These are phyloP conservation scores for Chaenocephalus aceratus DNA, from an alignment of 2,113 vertebrate species.

Conservation along the genomic window DNA sequence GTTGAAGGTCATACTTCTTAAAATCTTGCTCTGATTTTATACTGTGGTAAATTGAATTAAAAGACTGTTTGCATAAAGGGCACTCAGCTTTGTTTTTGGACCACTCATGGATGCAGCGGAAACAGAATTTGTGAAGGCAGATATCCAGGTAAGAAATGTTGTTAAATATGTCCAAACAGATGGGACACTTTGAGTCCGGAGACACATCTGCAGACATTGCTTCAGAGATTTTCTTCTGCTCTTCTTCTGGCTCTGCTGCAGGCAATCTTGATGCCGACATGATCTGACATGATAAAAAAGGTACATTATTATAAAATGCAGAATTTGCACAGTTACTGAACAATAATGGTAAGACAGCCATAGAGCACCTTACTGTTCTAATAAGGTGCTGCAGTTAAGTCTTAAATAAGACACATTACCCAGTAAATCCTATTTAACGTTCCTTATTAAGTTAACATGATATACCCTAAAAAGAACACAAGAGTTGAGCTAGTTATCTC, in stretches of 20 bases:
- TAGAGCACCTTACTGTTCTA: neutral
- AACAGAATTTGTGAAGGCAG: slow-evolving; percentile 96
- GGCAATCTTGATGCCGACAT: slow-evolving; percentile 86
- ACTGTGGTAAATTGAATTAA: slow-evolving; percentile 94
- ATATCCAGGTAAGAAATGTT: slow-evolving; percentile 92
- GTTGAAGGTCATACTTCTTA: slow-evolving; percentile 89
- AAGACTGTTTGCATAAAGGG: slow-evolving; percentile 96
- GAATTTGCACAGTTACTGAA: neutral
- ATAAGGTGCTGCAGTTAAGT: neutral
- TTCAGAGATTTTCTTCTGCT: slow-evolving; percentile 75
- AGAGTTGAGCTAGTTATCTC: neutral
- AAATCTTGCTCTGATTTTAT: slow-evolving; percentile 94
- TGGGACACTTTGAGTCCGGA: slow-evolving; percentile 97
- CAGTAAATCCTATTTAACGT: neutral
- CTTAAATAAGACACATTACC: neutral
- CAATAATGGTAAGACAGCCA: neutral
- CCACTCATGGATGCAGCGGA: slow-evolving; percentile 96
- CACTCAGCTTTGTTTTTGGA: slow-evolving; percentile 99
- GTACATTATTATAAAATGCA: neutral
- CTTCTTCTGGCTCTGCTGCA: slow-evolving; percentile 77
- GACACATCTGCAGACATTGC: slow-evolving; percentile 86
- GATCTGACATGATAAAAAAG: slow-evolving; percentile 73
- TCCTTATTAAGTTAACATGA: neutral
- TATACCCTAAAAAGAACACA: neutral
- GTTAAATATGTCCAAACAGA: slow-evolving; percentile 95